These are phyloP conservation scores for Troides oblongomaculatus DNA, from an alignment of 2,888 invertebrate species.

Conservation along the genomic window DNA sequence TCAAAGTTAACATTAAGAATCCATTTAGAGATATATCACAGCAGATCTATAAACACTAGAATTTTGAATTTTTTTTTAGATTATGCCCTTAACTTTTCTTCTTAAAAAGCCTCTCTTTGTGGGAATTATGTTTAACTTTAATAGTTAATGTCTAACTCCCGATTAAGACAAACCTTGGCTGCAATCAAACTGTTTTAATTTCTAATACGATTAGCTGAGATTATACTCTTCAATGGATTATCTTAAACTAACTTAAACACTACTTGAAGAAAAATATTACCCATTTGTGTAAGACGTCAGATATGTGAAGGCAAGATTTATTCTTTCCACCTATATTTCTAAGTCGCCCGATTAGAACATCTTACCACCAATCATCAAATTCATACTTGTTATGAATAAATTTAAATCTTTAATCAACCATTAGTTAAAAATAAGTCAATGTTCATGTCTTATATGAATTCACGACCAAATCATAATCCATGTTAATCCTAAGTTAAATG, in stretches of 20 bases:
- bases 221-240: conserved; percentile 9
- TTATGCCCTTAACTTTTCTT: too few species aligned
- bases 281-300: conserved; percentile 3
- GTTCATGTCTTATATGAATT: too few species aligned
- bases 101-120: too few species aligned
- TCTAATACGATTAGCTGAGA: conserved; percentile 14
- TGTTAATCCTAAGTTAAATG: too few species aligned
- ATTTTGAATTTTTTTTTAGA: background rate
- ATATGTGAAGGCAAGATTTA: conserved; percentile 11
- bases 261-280: conserved; percentile 1
- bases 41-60: conserved; percentile 26
- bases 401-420: background rate
- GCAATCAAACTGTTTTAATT: background rate
- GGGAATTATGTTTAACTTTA: too few species aligned
- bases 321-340: background rate
- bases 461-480: too few species aligned
- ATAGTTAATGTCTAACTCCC: too few species aligned
- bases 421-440: too few species aligned
- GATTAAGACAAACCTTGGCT: too few species aligned
- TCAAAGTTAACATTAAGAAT: conserved; percentile 17
- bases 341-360: background rate
- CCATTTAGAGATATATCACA: conserved; percentile 37
- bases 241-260: conserved; percentile 14
- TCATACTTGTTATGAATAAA: background rate
- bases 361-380: background rate